Percentiles rank a stretch among this genome's conserved stretches.
Evolutionary conservation across 2,113 vertebrate species (phyloP).

Genomic region (Cinclus cinclus): DNA sequence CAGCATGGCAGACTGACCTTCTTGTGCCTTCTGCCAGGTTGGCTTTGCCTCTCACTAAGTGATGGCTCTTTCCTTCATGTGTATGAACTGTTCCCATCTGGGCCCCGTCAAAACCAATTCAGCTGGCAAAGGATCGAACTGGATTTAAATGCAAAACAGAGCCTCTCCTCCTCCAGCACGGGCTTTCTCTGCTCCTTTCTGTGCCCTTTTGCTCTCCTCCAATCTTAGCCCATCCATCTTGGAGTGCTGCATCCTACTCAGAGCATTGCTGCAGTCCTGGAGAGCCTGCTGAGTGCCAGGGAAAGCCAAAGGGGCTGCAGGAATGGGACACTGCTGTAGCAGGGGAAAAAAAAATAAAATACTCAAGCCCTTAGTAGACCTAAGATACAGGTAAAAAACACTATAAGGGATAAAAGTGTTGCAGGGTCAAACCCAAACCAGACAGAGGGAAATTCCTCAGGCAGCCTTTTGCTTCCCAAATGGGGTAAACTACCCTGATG

Average conservation of each 20-base stretch:
- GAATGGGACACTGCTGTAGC: background rate
- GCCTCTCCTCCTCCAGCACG: background rate
- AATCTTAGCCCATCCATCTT: background rate
- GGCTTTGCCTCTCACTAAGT: background rate
- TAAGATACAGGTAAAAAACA: background rate
- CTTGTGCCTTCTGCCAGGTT: slow-evolving; percentile 10
- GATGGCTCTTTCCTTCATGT: background rate
- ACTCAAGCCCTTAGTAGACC: background rate
- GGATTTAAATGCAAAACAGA: background rate
- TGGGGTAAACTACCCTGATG: fast-evolving
- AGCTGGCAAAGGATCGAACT: background rate
- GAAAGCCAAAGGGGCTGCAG: background rate
- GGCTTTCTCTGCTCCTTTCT: background rate
- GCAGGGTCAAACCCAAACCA: background rate
- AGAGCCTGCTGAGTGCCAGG: background rate
- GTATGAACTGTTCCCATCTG: slow-evolving; percentile 35
- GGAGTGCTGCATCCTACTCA: background rate
- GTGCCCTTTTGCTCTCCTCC: background rate
- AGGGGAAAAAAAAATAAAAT: background rate
- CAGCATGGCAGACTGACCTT: background rate
- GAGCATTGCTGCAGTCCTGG: background rate
- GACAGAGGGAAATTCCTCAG: background rate
- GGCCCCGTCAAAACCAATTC: background rate
- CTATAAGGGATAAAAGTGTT: background rate
- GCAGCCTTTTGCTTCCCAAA: background rate